A percentile compares a stretch with the other conserved stretches of the same genome.
phyloP scores from a whole-genome alignment of 1,140 invertebrate species.

The Brachionus manjavacas region DNA sequence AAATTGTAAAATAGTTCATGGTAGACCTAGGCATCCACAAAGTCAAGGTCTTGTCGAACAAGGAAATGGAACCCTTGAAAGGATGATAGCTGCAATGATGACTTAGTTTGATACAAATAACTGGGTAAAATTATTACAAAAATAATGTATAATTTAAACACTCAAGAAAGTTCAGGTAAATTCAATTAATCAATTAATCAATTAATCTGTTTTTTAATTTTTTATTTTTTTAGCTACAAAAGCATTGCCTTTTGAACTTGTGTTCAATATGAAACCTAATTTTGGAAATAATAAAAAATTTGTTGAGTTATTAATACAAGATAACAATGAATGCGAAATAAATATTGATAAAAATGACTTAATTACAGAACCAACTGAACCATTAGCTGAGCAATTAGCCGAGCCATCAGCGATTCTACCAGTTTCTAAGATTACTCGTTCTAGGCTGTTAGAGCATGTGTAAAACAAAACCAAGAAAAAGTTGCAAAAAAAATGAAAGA shows the following conservation, averaged over 20 bases:
- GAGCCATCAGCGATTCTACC: background rate
- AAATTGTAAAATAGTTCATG: background rate
- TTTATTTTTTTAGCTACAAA: background rate
- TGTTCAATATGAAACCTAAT: background rate
- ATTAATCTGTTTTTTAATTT: background rate
- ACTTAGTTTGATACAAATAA: too few relatives aligned
- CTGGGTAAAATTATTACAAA: background rate
- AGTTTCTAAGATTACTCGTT: background rate
- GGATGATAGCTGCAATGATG: too few relatives aligned
- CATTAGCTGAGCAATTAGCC: background rate
- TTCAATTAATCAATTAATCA: background rate
- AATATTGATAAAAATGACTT: constrained; percentile 1
- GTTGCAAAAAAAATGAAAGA: background rate
- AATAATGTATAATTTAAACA: background rate
- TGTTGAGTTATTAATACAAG: background rate
- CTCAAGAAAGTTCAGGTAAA: background rate
- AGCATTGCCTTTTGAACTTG: background rate
- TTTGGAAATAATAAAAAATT: constrained; percentile 7
- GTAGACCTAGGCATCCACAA: background rate
- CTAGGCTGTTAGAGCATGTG: background rate
- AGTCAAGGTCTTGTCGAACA: too few relatives aligned
- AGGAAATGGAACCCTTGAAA: too few relatives aligned
- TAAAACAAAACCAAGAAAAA: constrained; percentile 3
- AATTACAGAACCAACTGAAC: background rate
- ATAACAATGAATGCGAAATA: background rate